A percentile compares a stretch with the other conserved stretches of the same genome.
Conservation (phyloP, 2,888 invertebrate species). For the Ceraclea dissimilis region DNA sequence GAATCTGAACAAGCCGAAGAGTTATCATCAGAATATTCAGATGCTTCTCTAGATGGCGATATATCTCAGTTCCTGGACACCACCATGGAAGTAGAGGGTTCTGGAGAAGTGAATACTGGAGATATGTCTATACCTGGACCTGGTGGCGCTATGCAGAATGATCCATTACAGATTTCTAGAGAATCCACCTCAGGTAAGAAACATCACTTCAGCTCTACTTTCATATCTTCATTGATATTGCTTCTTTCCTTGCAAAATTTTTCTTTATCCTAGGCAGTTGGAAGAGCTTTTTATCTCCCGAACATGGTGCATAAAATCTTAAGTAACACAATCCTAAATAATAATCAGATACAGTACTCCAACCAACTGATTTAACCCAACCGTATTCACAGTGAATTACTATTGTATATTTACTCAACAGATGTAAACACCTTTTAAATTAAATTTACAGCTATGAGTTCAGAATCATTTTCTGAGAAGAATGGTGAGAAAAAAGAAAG, state of each 20-base stretch:
- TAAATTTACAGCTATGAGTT: background rate
- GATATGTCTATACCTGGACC: background rate
- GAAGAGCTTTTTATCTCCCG: too few species aligned
- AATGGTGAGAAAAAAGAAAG: background rate
- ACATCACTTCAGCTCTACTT: too few species aligned
- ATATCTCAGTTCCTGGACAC: conserved; percentile 46
- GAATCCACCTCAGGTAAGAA: background rate
- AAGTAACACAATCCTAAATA: too few species aligned
- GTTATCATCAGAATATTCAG: conserved; percentile 37
- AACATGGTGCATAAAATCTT: too few species aligned
- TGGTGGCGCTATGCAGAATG: background rate
- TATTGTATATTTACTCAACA: too few species aligned
- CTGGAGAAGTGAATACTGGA: background rate
- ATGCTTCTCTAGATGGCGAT: conserved; percentile 38
- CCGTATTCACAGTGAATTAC: too few species aligned
- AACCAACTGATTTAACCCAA: too few species aligned
- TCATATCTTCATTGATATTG: too few species aligned
- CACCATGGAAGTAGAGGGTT: conserved; percentile 24
- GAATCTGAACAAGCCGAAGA: conserved; percentile 28
- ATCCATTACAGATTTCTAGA: background rate
- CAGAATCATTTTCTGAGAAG: background rate
- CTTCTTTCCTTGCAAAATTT: too few species aligned
- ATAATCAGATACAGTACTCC: too few species aligned
- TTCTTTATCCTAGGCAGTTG: too few species aligned
- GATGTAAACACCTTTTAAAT: too few species aligned